Conservation (phyloP, 2,888 invertebrate species). For the Selenia dentaria region DNA sequence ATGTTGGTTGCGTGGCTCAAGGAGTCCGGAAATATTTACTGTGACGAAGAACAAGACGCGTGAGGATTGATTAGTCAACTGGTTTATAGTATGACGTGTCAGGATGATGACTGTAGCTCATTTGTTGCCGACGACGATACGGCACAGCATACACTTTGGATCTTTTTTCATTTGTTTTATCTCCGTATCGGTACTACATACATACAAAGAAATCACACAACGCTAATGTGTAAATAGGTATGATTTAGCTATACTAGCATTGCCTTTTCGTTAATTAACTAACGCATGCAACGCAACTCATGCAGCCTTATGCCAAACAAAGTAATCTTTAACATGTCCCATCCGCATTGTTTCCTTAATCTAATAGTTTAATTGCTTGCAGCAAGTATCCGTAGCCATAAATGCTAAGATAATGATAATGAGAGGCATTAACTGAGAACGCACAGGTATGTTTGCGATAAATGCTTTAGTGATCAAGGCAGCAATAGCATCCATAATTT, state of each 20-base stretch:
- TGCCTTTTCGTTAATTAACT: no score
- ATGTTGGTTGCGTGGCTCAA: neutral
- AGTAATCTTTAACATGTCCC: slow-evolving; percentile 6
- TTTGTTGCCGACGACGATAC: neutral
- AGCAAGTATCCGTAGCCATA: slow-evolving; percentile 3
- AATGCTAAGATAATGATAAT: slow-evolving; percentile 10
- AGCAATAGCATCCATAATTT: neutral
- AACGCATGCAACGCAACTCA: no score
- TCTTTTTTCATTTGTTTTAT: neutral
- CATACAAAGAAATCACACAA: no score
- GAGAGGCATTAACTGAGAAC: slow-evolving; percentile 5
- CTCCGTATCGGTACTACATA: no score
- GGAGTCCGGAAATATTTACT: neutral
- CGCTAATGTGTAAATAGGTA: no score
- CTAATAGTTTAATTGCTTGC: slow-evolving; percentile 15
- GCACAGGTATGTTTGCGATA: neutral
- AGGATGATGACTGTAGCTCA: slow-evolving; percentile 15
- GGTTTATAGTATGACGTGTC: slow-evolving; percentile 3
- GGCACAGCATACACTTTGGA: neutral
- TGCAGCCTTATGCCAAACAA: neutral
- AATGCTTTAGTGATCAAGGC: slow-evolving; percentile 2
- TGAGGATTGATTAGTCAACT: no score
- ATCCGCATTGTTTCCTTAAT: slow-evolving; percentile 17
- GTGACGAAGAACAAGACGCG: no score
- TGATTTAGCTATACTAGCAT: no score